Percentiles rank a stretch among this genome's conserved stretches.
Conservation (phyloP, 2,113 vertebrate species). For the Bubalus kerabau region DNA sequence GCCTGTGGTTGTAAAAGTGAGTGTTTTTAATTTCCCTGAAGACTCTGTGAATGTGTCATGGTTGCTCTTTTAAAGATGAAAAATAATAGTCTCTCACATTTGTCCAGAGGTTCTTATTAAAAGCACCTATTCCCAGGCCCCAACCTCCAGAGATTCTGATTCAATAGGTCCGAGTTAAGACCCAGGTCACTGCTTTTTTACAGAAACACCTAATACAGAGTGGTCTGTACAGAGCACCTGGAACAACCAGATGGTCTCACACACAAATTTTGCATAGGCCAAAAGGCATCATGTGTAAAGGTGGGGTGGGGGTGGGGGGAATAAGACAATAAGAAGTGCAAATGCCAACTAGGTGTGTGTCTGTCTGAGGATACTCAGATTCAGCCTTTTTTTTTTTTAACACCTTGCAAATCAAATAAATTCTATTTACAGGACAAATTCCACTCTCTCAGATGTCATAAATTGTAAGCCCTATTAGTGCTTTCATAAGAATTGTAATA, state of each 20-base stretch:
- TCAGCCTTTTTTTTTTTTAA: neutral
- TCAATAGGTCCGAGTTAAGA: neutral
- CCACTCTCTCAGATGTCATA: neutral
- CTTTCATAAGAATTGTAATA: neutral
- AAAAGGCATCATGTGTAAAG: neutral
- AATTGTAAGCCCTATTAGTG: neutral
- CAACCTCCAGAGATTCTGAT: neutral
- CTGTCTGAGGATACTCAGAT: neutral
- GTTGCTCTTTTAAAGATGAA: slow-evolving; percentile 62
- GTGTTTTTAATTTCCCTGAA: slow-evolving; percentile 64
- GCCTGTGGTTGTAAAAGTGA: slow-evolving; percentile 30
- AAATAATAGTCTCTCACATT: slow-evolving; percentile 44
- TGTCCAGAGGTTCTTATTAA: slow-evolving; percentile 33
- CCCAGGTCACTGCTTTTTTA: neutral
- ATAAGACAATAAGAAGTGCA: neutral
- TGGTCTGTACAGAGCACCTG: no score
- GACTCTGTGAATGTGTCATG: neutral
- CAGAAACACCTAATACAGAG: neutral
- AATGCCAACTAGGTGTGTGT: neutral
- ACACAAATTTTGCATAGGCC: neutral
- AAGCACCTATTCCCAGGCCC: neutral
- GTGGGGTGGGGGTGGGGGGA: no score
- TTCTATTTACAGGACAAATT: neutral
- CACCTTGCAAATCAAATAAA: neutral
- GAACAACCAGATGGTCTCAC: neutral